Evolutionary conservation across 2,113 vertebrate genomes (phyloP).

Genomic region (Cebus imitator): DNA sequence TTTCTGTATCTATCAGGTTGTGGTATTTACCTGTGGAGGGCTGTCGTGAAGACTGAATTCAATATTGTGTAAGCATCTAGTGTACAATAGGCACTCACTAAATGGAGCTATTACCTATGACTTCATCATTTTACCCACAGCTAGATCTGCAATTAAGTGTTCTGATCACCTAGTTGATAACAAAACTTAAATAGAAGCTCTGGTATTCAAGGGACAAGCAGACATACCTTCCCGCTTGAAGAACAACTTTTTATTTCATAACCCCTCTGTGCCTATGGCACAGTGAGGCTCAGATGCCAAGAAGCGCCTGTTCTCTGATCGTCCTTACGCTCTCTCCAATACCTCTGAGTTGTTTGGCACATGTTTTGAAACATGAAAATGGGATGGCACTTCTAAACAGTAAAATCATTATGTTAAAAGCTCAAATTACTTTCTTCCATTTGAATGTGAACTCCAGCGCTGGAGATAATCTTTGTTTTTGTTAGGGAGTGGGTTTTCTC

Average conservation of each 20-base stretch:
- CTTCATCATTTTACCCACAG: neutral
- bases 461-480: conserved; percentile 55
- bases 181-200: neutral
- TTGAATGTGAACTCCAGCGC: conserved; percentile 47
- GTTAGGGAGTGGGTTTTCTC: conserved; percentile 41
- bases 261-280: conserved; percentile 51
- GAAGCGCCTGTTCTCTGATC: conserved; percentile 22
- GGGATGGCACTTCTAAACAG: conserved; percentile 41
- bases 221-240: conserved; percentile 47
- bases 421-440: conserved; percentile 65
- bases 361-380: conserved; percentile 53
- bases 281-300: conserved; percentile 2
- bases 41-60: neutral
- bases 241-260: conserved; percentile 60
- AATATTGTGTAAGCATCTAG: neutral
- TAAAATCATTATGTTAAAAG: conserved; percentile 59
- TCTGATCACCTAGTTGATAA: conserved; percentile 29
- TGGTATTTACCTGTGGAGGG: neutral
- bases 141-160: conserved; percentile 5
- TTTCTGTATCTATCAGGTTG: neutral
- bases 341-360: conserved; percentile 44
- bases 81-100: neutral
- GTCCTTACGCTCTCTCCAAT: neutral
- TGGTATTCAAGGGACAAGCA: conserved; percentile 43
- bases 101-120: neutral